phyloP scores from a whole-genome alignment of 2,888 invertebrate genomes.

The Nomada ferruginata region DNA sequence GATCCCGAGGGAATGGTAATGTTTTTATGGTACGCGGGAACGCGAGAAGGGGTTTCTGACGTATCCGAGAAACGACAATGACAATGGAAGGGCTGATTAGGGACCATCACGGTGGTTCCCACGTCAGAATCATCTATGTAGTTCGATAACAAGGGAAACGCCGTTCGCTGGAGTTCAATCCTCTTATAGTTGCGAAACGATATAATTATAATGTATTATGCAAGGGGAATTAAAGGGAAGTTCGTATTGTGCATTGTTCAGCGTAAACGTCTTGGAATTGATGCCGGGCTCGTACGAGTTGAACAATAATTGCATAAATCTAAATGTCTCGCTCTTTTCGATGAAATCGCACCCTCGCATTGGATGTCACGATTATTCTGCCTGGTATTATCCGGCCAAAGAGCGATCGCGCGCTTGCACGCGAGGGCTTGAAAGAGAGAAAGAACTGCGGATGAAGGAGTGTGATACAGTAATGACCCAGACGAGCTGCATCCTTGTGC shows the following conservation, averaged over 20 bases:
- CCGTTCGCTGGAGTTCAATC: too few relatives aligned
- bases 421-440: background rate
- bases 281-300: too few relatives aligned
- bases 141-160: too few relatives aligned
- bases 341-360: constrained; percentile 44
- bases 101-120: background rate
- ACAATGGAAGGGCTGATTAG: constrained; percentile 22
- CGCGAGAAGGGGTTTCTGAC: background rate
- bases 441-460: constrained; percentile 23
- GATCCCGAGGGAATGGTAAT: constrained; percentile 33
- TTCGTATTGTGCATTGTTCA: too few relatives aligned
- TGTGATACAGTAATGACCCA: constrained; percentile 76
- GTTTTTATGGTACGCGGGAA: constrained; percentile 29
- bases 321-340: background rate
- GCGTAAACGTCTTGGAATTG: too few relatives aligned
- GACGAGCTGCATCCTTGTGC: constrained; percentile 76
- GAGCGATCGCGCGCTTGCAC: constrained; percentile 39
- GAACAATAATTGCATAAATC: constrained; percentile 26
- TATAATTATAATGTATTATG: too few relatives aligned
- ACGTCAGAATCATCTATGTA: too few relatives aligned
- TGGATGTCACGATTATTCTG: constrained; percentile 51
- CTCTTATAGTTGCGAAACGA: too few relatives aligned
- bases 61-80: background rate
- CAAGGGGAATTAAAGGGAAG: too few relatives aligned
- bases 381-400: constrained; percentile 25